phyloP scores from a whole-genome alignment of 1,140 invertebrate genomes.

The Brachionus manjavacas region DNA sequence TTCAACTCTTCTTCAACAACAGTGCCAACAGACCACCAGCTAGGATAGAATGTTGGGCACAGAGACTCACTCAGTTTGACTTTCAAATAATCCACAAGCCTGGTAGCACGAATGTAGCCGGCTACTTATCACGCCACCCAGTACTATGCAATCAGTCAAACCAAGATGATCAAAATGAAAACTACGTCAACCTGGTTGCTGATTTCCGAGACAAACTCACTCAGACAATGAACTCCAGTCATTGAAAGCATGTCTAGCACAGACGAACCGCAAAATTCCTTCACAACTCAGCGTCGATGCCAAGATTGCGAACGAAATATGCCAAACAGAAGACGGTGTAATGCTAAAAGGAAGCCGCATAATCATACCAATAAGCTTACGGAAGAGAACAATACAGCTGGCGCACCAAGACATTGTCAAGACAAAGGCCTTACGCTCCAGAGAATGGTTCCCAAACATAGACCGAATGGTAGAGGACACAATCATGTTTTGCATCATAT shows the following conservation, averaged over 20 bases:
- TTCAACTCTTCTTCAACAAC: slow-evolving; percentile 3
- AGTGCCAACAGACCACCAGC: background rate
- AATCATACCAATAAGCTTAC: background rate
- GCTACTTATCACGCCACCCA: background rate
- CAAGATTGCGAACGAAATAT: background rate
- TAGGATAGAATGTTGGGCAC: background rate
- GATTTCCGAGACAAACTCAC: background rate
- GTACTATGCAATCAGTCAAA: background rate
- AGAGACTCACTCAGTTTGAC: background rate
- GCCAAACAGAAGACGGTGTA: background rate
- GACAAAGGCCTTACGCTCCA: background rate
- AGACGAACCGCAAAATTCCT: background rate
- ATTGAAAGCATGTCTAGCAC: background rate
- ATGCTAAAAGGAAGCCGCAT: background rate
- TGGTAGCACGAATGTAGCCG: background rate
- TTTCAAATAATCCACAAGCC: background rate
- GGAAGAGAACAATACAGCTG: background rate
- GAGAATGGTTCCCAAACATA: background rate
- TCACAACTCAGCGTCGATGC: background rate
- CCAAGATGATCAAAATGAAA: background rate
- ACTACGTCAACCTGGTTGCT: background rate
- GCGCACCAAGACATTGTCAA: background rate
- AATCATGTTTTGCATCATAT: background rate
- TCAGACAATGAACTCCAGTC: background rate
- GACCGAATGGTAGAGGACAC: background rate